Base-by-base conservation (phyloP, 2,797 vertebrate species). In the Sebastes miniatus region DNA sequence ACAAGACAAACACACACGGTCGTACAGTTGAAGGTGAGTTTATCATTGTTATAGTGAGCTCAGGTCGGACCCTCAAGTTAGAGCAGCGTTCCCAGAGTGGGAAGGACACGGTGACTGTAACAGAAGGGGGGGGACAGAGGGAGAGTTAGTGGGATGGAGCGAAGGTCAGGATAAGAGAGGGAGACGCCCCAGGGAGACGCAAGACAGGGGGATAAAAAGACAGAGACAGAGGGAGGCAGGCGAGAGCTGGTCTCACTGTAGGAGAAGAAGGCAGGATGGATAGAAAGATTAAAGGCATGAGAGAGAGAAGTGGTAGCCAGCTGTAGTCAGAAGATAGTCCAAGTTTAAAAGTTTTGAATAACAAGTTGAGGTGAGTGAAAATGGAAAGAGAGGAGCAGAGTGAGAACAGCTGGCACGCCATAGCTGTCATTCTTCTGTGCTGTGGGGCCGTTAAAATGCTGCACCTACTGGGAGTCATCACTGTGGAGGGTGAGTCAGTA, bases 401-500 rank as follows among this genome's bases (percentile, higher is more conserved):
- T 68, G 94, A 95, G 54, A 91, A 84, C 82, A 93, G 92, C 67
- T 83, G 95, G 22, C 92, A 91, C 1, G 88, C 94, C 14, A 54
- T 95, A 81, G 93, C 86, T 13, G 89, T 95, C 75, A 83, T 95
- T 27, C 66, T 95, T 71, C 72, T 96, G 81, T 93, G 93, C 78
- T 95, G 93, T 82, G 94, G 89, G 34, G 88, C 91, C 14, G 63
- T 94, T 57, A 96, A 95, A 87, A 86, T 96, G 86, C 87, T 96
- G 73, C 94, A 96, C 82, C 80, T 94, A 0, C 74, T 96, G 69
- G 95, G 95, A 90, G 91, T 96, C 89, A 94, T 96, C 89, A 81
- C 57, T 25, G 92, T 93, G 1, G 95, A 96, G 85, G 95, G 95
- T 95, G 94, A 96, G 95, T 95, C 83, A 63, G 20, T 13, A 27